Evolutionary conservation across 2,113 vertebrate species (phyloP), one percentile per base, ranked within the genome.

Genomic region (Nothoprocta pentlandii): DNA sequence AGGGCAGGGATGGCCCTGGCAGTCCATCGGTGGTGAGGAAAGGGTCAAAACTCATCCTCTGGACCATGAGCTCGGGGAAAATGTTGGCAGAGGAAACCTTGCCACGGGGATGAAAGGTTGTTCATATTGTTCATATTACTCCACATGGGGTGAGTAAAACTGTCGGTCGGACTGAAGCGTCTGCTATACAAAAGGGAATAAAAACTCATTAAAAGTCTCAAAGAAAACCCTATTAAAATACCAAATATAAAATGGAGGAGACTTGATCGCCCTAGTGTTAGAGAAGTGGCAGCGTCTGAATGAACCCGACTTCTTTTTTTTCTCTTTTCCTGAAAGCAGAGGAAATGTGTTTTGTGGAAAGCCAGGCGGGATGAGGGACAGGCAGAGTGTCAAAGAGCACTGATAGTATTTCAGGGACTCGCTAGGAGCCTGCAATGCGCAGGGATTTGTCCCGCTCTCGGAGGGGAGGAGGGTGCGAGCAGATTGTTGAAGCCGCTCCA

Each of bases 401-500:
- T 80, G 95, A 91, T 91, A 89, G 82, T 93, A 89, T 95, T 95
- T 92, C 95, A 95, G 93, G 67, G 85, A 76, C 86, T 88, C 22
- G 0, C 93, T 61, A 61, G 3, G 73, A 89, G 77, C 91, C 53
- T 62, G 90, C 62, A 92, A 90, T 21, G 61, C 16, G n/a, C 64
- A 92, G 84, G 80, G 71, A 85, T 95, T 93, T 95, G 83, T 59
- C 28, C 32, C 0, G 49, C 71, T 85, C 94, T 82, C 10, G 6
- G 85, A 6, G 0, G 71, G 76, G 92, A 96, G 91, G 80, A 69
- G 93, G 93, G 80, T 90, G 94, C 86, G 93, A 88, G 96, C 94
- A 94, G 96, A 94, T 95, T 96, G 92, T 87, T 95, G 94, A 96
- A 93, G 85, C 80, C 26, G 54, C 87, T 96, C 96, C 97, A 94